phyloP scores from a whole-genome alignment of 2,888 invertebrate genomes.

The Eupithecia pulchellata region DNA sequence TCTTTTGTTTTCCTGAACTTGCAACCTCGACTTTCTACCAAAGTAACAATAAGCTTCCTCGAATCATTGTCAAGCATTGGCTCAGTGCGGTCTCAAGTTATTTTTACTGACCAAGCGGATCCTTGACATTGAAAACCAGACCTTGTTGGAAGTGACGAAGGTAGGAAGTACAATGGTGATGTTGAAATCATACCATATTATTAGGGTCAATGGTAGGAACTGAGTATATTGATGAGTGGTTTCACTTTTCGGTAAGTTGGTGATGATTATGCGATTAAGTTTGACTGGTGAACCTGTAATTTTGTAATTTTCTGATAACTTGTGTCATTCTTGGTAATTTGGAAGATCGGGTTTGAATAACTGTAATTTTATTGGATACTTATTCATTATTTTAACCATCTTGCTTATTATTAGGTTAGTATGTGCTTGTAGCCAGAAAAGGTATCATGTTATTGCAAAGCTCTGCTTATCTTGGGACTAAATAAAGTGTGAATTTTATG shows the following conservation, averaged over 20 bases:
- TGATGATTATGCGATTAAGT: slow-evolving; percentile 26
- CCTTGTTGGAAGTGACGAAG: slow-evolving; percentile 26
- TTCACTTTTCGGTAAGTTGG: slow-evolving; percentile 31
- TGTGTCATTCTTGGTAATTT: slow-evolving; percentile 37
- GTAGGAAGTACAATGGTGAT: slow-evolving; percentile 20
- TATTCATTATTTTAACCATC: not conserved
- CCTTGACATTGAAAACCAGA: slow-evolving; percentile 53
- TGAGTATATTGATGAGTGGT: slow-evolving; percentile 24
- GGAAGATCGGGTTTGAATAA: slow-evolving; percentile 7
- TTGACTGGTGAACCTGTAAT: slow-evolving; percentile 18
- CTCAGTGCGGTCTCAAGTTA: slow-evolving; percentile 58
- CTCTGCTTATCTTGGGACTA: no score
- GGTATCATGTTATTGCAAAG: no score
- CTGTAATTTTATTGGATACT: not conserved
- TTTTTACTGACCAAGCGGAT: slow-evolving; percentile 49
- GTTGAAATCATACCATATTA: slow-evolving; percentile 31
- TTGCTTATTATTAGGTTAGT: not conserved
- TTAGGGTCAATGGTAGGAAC: slow-evolving; percentile 24
- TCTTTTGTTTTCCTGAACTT: slow-evolving; percentile 54
- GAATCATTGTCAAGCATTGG: slow-evolving; percentile 55
- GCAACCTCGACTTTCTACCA: slow-evolving; percentile 71
- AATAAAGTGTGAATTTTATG: no score
- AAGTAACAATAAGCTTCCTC: slow-evolving; percentile 64
- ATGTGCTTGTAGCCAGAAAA: not conserved
- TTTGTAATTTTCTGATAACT: slow-evolving; percentile 7